phyloP scores from a whole-genome alignment of 1,140 invertebrate genomes.

The Charaxes varanes region DNA sequence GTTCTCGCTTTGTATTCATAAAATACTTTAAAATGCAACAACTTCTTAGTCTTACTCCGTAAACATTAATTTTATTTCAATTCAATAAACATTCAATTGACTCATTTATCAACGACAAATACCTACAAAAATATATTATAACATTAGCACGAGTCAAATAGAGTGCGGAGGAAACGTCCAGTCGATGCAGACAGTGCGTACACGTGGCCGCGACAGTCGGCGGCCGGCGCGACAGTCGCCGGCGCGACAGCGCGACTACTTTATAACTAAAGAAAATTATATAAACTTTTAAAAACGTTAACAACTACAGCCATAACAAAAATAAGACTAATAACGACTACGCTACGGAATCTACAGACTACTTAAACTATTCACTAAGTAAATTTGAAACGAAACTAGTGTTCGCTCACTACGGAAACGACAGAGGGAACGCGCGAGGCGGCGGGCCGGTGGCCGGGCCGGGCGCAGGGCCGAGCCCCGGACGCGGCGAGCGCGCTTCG shows the following conservation, averaged over 20 bases:
- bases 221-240: constrained; percentile 11
- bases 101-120: constrained; percentile 72
- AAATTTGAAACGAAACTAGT: constrained; percentile 66
- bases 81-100: constrained; percentile 73
- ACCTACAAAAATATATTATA: constrained; percentile 73
- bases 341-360: constrained; percentile 64
- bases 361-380: constrained; percentile 65
- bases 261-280: constrained; percentile 60
- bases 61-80: constrained; percentile 68
- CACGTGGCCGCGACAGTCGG: constrained; percentile 12
- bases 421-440: constrained; percentile 33
- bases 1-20: constrained; percentile 71
- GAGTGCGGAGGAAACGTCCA: constrained; percentile 43
- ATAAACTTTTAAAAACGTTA: constrained; percentile 72
- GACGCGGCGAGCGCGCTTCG: constrained; percentile 13
- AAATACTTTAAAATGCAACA: constrained; percentile 74
- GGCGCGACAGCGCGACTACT: constrained; percentile 30
- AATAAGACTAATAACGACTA: constrained; percentile 71
- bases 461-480: constrained; percentile 21
- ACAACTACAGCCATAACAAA: constrained; percentile 73
- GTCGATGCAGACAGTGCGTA: constrained; percentile 35
- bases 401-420: constrained; percentile 61
- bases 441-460: constrained; percentile 17
- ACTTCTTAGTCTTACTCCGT: constrained; percentile 70
- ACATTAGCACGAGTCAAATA: constrained; percentile 66